These are phyloP conservation scores for Zenarchopterus dispar DNA, from an alignment of 2,797 vertebrate genomes.

Conservation along the genomic window DNA sequence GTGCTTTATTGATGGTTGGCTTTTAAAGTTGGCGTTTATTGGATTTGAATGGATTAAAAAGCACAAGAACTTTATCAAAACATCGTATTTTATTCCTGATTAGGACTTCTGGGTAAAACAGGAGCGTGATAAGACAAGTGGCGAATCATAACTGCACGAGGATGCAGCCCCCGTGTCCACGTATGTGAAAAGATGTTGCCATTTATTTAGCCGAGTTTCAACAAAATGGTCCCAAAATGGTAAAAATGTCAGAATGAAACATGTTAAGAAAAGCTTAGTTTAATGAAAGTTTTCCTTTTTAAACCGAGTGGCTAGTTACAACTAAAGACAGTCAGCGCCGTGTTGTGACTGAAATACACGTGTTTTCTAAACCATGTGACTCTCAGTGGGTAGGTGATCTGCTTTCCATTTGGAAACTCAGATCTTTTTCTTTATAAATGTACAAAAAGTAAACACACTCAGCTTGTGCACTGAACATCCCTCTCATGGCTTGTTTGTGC, in stretches of 20 bases:
- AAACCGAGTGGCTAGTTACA: too few relatives aligned
- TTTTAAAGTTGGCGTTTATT: conserved; percentile 25
- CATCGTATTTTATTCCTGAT: conserved; percentile 5
- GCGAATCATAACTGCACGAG: conserved; percentile 45
- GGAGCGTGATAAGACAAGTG: conserved; percentile 45
- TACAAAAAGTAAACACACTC: too few relatives aligned
- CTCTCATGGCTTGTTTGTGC: too few relatives aligned
- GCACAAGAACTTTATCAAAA: conserved; percentile 14
- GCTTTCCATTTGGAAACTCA: too few relatives aligned
- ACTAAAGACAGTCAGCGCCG: too few relatives aligned
- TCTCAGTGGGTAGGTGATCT: too few relatives aligned
- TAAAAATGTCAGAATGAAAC: not conserved
- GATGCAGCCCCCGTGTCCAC: conserved; percentile 64
- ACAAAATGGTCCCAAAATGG: not conserved
- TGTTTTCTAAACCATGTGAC: too few relatives aligned
- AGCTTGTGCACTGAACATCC: too few relatives aligned
- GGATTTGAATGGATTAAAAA: conserved; percentile 6
- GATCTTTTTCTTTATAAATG: too few relatives aligned
- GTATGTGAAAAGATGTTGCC: conserved; percentile 2
- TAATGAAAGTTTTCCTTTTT: too few relatives aligned
- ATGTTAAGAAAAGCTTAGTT: too few relatives aligned
- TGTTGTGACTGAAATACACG: too few relatives aligned
- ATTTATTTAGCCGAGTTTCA: not conserved
- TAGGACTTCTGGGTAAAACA: conserved; percentile 70
- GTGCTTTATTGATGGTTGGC: conserved; percentile 26